A percentile compares a stretch with the other conserved stretches of the same genome.
These are phyloP conservation scores for Bambusicola thoracicus DNA, from an alignment of 2,113 vertebrate genomes.

Conservation along the genomic window DNA sequence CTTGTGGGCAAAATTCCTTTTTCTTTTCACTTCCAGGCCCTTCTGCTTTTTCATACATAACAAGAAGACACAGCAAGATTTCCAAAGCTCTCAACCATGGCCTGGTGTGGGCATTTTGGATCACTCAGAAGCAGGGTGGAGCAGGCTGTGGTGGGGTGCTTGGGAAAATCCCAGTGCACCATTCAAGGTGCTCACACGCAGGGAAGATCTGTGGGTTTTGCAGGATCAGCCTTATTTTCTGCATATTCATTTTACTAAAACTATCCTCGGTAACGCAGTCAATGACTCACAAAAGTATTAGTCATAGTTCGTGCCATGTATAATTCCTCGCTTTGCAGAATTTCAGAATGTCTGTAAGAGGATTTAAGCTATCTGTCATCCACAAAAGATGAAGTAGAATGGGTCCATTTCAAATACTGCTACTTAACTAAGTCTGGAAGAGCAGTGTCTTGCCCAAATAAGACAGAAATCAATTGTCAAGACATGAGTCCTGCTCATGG, in stretches of 20 bases:
- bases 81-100: neutral
- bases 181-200: neutral
- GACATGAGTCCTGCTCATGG: neutral
- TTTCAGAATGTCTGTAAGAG: constrained; percentile 18
- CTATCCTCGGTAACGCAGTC: neutral
- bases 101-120: neutral
- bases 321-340: constrained; percentile 41
- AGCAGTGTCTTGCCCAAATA: neutral
- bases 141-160: accelerated
- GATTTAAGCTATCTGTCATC: constrained; percentile 1
- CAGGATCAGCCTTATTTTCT: constrained; percentile 47
- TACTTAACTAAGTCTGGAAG: neutral
- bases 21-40: neutral
- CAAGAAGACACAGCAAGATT: accelerated
- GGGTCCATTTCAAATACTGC: neutral
- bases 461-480: neutral
- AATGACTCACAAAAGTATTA: constrained; percentile 49
- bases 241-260: constrained; percentile 6
- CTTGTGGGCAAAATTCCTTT: neutral
- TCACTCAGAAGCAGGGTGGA: neutral
- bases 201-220: neutral
- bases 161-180: constrained; percentile 16
- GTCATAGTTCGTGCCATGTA: neutral
- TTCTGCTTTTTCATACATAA: neutral
- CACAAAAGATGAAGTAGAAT: neutral